These are phyloP conservation scores for Gadus chalcogrammus DNA, from an alignment of 2,113 vertebrate species.

Conservation along the genomic window DNA sequence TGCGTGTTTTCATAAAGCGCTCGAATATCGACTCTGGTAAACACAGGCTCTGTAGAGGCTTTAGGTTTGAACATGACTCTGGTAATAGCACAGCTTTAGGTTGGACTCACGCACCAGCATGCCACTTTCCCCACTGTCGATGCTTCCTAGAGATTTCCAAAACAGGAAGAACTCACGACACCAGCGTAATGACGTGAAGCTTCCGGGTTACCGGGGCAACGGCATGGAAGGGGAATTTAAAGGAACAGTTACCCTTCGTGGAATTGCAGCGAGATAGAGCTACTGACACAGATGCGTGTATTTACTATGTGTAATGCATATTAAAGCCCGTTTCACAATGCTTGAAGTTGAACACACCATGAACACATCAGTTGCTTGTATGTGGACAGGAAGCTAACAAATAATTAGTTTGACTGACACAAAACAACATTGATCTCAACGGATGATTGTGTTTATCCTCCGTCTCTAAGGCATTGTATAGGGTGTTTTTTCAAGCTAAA, in stretches of 20 bases:
- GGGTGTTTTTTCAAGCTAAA: slow-evolving; percentile 24
- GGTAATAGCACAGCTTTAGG: slow-evolving; percentile 34
- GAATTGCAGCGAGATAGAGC: too few relatives aligned
- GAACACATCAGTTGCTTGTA: too few relatives aligned
- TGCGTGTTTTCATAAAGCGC: slow-evolving; percentile 4
- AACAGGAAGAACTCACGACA: slow-evolving; percentile 68
- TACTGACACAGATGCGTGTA: too few relatives aligned
- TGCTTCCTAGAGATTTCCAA: slow-evolving; percentile 62
- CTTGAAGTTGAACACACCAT: too few relatives aligned
- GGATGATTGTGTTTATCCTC: slow-evolving; percentile 6
- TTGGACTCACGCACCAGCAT: slow-evolving; percentile 69
- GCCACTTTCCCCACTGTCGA: slow-evolving; percentile 51
- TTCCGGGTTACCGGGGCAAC: slow-evolving; percentile 71
- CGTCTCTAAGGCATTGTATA: slow-evolving; percentile 25
- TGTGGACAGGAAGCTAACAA: too few relatives aligned
- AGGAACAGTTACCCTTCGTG: slow-evolving; percentile 50
- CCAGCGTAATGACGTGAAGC: slow-evolving; percentile 34
- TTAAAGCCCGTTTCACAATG: too few relatives aligned
- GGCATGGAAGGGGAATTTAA: slow-evolving; percentile 65
- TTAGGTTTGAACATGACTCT: too few relatives aligned
- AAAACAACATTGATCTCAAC: slow-evolving; percentile 23
- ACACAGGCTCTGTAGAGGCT: neutral
- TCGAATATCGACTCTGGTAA: slow-evolving; percentile 14
- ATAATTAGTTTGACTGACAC: slow-evolving; percentile 1
- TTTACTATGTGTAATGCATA: too few relatives aligned